phyloP scores from a whole-genome alignment of 2,113 vertebrate species.

The Hypocryptadius cinnamomeus region DNA sequence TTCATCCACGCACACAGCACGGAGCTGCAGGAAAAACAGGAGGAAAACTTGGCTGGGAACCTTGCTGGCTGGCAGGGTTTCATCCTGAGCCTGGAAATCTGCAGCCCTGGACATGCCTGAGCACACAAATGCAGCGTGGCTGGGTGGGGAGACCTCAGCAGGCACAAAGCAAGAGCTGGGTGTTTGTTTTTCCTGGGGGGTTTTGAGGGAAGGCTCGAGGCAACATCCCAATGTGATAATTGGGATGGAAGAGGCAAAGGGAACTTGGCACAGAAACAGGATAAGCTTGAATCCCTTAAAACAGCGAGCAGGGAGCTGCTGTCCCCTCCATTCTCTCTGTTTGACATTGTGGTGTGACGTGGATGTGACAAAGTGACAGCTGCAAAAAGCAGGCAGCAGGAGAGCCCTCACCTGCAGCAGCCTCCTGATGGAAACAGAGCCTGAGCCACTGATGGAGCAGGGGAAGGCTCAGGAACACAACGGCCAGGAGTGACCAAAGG shows the following conservation, averaged over 20 bases:
- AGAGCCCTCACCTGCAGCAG: neutral
- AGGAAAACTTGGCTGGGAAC: neutral
- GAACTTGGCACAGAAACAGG: neutral
- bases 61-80: neutral
- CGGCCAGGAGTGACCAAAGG: neutral
- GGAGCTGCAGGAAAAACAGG: neutral
- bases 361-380: neutral
- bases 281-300: too few species aligned
- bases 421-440: neutral
- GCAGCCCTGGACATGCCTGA: neutral
- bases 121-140: neutral
- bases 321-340: fast-evolving
- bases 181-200: neutral
- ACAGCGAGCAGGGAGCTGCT: neutral
- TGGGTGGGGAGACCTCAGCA: neutral
- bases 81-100: neutral
- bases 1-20: neutral
- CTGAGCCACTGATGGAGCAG: neutral
- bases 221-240: neutral
- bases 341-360: fast-evolving
- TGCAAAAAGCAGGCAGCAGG: neutral
- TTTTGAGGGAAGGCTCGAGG: neutral
- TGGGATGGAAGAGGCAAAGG: neutral
- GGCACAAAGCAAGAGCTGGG: neutral
- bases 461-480: neutral